Percentiles rank a stretch among this genome's conserved stretches.
These are phyloP conservation scores for Thinocorus orbignyianus DNA, from an alignment of 2,113 vertebrate genomes.

Conservation along the genomic window DNA sequence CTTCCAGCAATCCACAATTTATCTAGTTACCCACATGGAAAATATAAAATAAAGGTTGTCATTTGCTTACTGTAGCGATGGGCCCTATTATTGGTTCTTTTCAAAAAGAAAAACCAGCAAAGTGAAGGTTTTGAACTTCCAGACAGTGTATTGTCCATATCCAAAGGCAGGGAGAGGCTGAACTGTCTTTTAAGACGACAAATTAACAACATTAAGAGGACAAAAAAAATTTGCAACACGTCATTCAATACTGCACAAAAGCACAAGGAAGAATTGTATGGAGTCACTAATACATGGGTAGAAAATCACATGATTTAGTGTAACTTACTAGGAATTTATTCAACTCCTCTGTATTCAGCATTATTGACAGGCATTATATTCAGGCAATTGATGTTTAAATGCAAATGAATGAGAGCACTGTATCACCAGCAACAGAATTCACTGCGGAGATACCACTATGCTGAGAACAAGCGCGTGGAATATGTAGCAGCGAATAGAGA, in stretches of 20 bases:
- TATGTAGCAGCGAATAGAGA: neutral
- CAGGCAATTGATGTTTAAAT: slow-evolving; percentile 19
- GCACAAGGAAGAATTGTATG: neutral
- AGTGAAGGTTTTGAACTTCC: neutral
- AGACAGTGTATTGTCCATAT: neutral
- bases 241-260: neutral
- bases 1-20: neutral
- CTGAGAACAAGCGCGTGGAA: neutral
- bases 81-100: neutral
- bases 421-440: neutral
- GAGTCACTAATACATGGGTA: neutral
- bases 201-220: neutral
- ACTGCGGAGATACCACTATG: neutral
- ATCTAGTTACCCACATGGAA: neutral
- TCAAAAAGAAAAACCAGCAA: neutral
- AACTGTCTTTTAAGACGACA: neutral
- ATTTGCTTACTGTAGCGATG: neutral
- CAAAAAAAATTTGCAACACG: neutral
- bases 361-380: slow-evolving; percentile 18
- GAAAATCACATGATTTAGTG: neutral
- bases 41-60: neutral
- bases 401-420: neutral
- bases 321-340: neutral
- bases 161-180: neutral
- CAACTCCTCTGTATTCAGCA: neutral